Percentiles rank a stretch among this genome's conserved stretches.
Evolutionary conservation across 1,140 invertebrate genomes (phyloP).

Genomic region (Cotesia typhae): DNA sequence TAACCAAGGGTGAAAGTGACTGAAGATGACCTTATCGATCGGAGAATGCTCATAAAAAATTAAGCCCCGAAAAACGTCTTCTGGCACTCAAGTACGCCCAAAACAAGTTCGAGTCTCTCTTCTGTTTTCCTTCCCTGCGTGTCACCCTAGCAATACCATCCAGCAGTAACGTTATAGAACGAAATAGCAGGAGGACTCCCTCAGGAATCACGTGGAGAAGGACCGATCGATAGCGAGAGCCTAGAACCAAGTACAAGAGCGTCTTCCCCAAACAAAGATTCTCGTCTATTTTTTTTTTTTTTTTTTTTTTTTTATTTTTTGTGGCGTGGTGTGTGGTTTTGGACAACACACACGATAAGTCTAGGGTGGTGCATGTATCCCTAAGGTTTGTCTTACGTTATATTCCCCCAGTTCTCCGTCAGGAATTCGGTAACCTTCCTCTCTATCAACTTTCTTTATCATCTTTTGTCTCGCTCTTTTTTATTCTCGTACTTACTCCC

Average conservation of each 20-base stretch:
- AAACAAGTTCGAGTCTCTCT: not conserved
- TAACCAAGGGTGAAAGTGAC: not conserved
- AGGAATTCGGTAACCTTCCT: too few relatives aligned
- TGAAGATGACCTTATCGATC: not conserved
- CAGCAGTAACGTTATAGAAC: conserved; percentile 20
- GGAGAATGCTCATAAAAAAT: conserved; percentile 38
- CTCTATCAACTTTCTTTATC: too few relatives aligned
- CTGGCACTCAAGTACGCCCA: not conserved
- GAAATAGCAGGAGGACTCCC: conserved; percentile 10
- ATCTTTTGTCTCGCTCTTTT: conserved; percentile 40
- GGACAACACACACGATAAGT: too few relatives aligned
- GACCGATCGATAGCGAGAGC: conserved; percentile 27
- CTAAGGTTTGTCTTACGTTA: too few relatives aligned
- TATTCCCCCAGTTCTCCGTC: too few relatives aligned
- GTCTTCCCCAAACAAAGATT: too few relatives aligned
- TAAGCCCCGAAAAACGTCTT: conserved; percentile 42
- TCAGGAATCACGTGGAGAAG: conserved; percentile 31
- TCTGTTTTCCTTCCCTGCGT: not conserved
- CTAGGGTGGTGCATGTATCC: too few relatives aligned
- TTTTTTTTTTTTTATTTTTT: too few relatives aligned
- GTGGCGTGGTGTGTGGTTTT: too few relatives aligned
- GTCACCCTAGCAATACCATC: too few relatives aligned
- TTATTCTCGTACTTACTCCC: conserved; percentile 37
- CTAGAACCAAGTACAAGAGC: not conserved
- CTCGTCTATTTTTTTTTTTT: too few relatives aligned